These are phyloP conservation scores for Lacanobia wlatinum DNA, from an alignment of 2,888 invertebrate species.

Conservation along the genomic window DNA sequence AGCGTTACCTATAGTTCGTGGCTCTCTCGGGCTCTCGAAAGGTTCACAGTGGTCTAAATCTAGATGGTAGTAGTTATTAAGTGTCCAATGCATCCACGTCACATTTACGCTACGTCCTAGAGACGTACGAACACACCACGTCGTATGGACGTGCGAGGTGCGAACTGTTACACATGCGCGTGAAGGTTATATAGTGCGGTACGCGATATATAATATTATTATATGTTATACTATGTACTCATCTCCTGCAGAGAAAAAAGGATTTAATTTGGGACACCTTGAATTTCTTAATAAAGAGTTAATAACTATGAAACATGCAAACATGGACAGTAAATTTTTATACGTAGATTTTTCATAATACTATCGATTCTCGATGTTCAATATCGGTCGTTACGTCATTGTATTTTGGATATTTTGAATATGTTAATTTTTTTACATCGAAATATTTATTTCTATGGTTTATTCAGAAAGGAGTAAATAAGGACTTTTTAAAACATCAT, in stretches of 20 bases:
- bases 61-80: conserved; percentile 7
- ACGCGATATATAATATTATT: conserved; percentile 65
- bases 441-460: neutral
- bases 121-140: conserved; percentile 41
- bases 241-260: conserved; percentile 71
- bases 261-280: neutral
- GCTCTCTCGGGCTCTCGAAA: neutral
- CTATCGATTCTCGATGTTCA: neutral
- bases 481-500: neutral
- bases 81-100: conserved; percentile 69
- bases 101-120: conserved; percentile 67
- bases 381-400: neutral
- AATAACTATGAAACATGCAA: neutral
- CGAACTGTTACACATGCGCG: conserved; percentile 36
- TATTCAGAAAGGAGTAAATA: neutral
- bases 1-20: neutral
- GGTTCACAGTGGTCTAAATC: conserved; percentile 42
- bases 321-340: neutral
- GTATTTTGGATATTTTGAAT: neutral
- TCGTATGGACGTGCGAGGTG: conserved; percentile 23
- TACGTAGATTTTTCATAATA: neutral
- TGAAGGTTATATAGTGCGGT: conserved; percentile 62
- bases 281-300: neutral
- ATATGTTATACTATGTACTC: conserved; percentile 67
- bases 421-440: neutral